Conservation (phyloP, 2,113 vertebrate genomes). For the Heliornis fulica region DNA sequence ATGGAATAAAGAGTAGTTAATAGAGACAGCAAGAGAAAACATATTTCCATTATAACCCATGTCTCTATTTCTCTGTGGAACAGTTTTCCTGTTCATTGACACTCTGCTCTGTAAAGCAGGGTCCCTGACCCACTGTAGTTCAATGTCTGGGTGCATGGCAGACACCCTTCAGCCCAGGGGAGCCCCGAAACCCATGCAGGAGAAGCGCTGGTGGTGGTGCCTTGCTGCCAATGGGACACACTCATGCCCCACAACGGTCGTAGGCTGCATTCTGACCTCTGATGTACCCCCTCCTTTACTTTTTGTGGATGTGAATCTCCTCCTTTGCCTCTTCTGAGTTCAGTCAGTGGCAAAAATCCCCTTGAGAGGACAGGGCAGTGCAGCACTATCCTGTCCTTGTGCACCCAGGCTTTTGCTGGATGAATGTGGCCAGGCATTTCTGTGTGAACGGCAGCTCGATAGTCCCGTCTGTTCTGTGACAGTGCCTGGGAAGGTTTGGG, state of each 20-base stretch:
- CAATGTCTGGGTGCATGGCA: neutral
- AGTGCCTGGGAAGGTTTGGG: neutral
- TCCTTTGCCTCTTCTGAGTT: neutral
- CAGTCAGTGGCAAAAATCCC: neutral
- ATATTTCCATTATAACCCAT: neutral
- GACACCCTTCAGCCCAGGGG: neutral
- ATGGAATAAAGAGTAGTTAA: neutral
- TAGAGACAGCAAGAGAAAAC: neutral
- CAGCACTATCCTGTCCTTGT: neutral
- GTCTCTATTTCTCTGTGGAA: neutral
- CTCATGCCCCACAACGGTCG: accelerated
- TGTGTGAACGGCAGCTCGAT: neutral
- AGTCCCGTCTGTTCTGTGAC: neutral
- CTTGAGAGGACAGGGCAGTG: neutral
- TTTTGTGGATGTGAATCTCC: accelerated
- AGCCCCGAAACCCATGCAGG: neutral
- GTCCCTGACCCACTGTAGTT: neutral
- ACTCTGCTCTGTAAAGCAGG: neutral
- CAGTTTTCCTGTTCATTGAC: neutral
- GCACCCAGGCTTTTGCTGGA: neutral
- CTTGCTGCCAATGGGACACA: accelerated
- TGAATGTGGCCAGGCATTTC: neutral
- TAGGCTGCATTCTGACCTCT: accelerated
- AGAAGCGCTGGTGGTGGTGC: neutral
- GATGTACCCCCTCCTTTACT: accelerated